Evolutionary conservation across 2,888 invertebrate species (phyloP), one percentile per base, ranked within the genome.

Genomic region (Linyphia triangularis): DNA sequence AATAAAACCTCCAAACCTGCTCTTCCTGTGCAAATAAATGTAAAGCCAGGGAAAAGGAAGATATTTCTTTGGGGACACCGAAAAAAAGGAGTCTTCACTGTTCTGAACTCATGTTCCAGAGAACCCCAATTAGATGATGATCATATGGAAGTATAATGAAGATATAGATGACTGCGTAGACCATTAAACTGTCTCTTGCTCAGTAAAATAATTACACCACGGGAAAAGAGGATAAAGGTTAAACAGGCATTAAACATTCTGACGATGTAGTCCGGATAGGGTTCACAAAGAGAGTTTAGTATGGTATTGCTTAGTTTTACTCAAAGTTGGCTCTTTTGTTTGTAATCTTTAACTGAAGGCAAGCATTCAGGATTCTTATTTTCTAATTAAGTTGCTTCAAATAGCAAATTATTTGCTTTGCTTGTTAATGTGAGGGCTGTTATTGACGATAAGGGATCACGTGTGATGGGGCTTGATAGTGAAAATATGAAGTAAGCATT

Each of bases 81-180:
- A 67, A 19, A 43, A 28, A 26, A 61, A 57, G 22, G 30, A 28
- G 40, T 70, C 59, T 61, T 77, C 22, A 40, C 63, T 33, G n/a
- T 40, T 37, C 59, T 77, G 69, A 77, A 59, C 77, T 51, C 73
- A 65, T 37, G 77, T 22, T 78, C 67, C 43, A 61, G 67, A 33
- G 72, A n/a, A n/a, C 51, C 85, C 78, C 85, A 85, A 85, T 85
- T 85, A 85, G 78, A 69, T 78, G 78, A 85, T 85, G 78, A 85
- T 85, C 78, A 70, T 61, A 72, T 37, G 72, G 72, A 85, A 63
- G 63, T 57, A 79, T 79, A 85, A 85, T 85, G 85, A 85, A 85
- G 85, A 85, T 79, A 85, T 85, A 85, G 85, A 85, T 79, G 85
- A 63, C 85, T 78, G 43, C 51, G 61, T 61, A 72, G 78, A 61